A percentile compares a stretch with the other conserved stretches of the same genome.
Conservation (phyloP, 2,113 vertebrate species). For the Oostethus manadensis region DNA sequence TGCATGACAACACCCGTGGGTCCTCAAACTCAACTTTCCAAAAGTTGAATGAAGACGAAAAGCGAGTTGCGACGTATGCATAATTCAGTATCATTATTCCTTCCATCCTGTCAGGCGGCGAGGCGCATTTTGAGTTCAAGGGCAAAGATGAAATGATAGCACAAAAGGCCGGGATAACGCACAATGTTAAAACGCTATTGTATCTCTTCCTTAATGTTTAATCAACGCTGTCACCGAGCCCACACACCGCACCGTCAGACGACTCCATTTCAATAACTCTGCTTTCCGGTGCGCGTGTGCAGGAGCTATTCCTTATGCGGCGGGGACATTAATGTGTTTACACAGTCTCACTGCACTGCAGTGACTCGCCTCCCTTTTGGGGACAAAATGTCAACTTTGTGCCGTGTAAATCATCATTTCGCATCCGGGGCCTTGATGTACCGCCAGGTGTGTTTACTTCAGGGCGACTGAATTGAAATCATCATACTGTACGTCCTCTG, state of each 20-base stretch:
- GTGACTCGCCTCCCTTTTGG: conserved; percentile 2
- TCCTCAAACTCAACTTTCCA: conserved; percentile 56
- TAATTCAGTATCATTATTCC: conserved; percentile 72
- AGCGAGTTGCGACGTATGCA: conserved; percentile 63
- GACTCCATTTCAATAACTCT: conserved; percentile 66
- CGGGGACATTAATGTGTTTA: conserved; percentile 1
- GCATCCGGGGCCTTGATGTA: neutral
- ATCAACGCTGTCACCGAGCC: conserved; percentile 68
- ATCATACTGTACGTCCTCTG: neutral
- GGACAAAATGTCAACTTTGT: neutral
- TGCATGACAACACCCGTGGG: conserved; percentile 56
- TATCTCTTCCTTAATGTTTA: conserved; percentile 74
- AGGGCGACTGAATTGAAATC: neutral
- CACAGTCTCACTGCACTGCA: neutral
- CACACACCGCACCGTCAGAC: conserved; percentile 65
- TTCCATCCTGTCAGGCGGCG: conserved; percentile 59
- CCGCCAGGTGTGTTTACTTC: neutral
- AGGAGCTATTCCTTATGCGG: no score
- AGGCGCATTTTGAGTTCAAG: conserved; percentile 64
- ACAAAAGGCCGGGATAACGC: conserved; percentile 65
- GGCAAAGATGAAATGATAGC: conserved; percentile 68
- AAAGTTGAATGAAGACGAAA: conserved; percentile 67
- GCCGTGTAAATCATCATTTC: neutral
- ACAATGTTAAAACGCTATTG: conserved; percentile 69
- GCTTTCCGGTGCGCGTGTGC: conserved; percentile 20